Conservation (phyloP, 1,140 invertebrate species). For the Melanaphis sacchari region DNA sequence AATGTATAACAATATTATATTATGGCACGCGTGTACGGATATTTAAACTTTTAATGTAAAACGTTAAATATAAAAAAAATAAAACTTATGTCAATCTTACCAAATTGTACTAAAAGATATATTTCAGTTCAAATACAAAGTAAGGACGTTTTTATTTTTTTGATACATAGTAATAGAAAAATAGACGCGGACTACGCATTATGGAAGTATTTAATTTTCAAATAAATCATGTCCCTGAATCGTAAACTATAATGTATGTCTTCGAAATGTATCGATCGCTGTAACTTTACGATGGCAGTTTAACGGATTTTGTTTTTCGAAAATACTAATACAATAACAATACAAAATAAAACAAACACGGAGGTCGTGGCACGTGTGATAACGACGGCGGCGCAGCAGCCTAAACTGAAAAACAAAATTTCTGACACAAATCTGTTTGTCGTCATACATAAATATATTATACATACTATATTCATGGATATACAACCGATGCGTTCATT, state of each 20-base stretch:
- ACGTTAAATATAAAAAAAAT: not conserved
- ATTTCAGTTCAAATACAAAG: not conserved
- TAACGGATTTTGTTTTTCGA: not conserved
- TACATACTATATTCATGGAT: not conserved
- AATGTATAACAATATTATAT: not conserved
- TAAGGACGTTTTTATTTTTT: not conserved
- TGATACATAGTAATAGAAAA: not conserved
- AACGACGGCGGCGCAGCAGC: not conserved
- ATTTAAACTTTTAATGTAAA: not conserved
- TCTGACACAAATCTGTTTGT: slow-evolving; percentile 50
- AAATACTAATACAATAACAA: not conserved
- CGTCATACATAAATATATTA: not conserved
- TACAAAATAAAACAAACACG: slow-evolving; percentile 26
- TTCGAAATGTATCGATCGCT: not conserved
- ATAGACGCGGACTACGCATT: not conserved
- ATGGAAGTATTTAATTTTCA: not conserved
- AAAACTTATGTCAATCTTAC: not conserved
- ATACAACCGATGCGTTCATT: slow-evolving; percentile 4
- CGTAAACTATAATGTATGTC: not conserved
- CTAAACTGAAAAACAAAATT: slow-evolving; percentile 13
- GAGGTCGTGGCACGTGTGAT: not conserved
- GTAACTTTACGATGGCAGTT: not conserved
- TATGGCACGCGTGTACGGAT: not conserved
- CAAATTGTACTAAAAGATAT: not conserved
- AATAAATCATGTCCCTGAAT: not conserved